Conservation (phyloP, 2,113 vertebrate genomes). For the Larimichthys polyactis region DNA sequence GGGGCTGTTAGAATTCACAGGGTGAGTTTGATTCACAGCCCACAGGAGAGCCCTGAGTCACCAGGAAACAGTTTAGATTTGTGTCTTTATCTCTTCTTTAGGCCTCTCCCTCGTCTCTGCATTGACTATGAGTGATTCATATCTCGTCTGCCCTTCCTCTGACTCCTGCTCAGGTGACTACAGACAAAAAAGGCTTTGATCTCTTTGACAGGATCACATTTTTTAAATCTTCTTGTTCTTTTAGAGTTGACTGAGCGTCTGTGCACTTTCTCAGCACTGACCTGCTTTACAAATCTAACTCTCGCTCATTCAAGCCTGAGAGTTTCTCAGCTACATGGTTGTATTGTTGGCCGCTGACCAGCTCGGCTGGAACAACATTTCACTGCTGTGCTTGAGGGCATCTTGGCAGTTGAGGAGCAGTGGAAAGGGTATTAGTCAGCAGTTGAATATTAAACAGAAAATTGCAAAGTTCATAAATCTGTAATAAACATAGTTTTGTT, state of each 20-base stretch:
- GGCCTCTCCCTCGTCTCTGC: not conserved
- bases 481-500: too few species aligned
- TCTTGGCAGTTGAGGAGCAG: not conserved
- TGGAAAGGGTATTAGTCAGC: not conserved
- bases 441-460: conserved; percentile 1
- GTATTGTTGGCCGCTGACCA: not conserved
- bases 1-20: not conserved
- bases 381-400: conserved; percentile 2
- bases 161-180: conserved; percentile 43
- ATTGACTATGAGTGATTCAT: conserved; percentile 23
- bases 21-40: not conserved
- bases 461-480: not conserved
- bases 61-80: not conserved
- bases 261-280: not conserved
- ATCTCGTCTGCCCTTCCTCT: conserved; percentile 38
- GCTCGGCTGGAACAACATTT: not conserved
- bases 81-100: conserved; percentile 1
- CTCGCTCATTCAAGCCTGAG: not conserved
- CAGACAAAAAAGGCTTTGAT: conserved; percentile 20
- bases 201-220: conserved; percentile 10
- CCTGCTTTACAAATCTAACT: conserved; percentile 3
- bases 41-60: conserved; percentile 9
- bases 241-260: conserved; percentile 21
- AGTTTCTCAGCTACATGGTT: not conserved
- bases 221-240: not conserved